Conservation (phyloP, 2,113 vertebrate species). For the Gnathonemus longibarbis region DNA sequence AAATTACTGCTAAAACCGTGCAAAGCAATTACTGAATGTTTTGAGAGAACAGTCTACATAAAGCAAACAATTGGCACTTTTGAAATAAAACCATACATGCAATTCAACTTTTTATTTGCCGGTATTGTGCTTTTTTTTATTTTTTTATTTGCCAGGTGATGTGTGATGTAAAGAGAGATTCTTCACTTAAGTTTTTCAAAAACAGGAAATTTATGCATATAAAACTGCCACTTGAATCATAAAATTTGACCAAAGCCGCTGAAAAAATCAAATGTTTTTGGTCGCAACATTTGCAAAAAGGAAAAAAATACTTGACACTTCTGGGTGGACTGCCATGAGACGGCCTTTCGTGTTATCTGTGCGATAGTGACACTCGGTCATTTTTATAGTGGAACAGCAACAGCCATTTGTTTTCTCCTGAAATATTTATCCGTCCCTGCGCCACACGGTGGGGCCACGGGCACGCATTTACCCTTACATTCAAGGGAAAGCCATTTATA, state of each 20-base stretch:
- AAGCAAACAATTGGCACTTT: background rate
- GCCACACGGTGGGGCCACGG: slow-evolving; percentile 17
- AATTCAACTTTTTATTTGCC: background rate
- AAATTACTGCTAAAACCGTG: background rate
- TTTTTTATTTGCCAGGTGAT: background rate
- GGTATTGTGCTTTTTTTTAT: too few relatives aligned
- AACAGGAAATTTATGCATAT: background rate
- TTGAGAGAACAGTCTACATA: background rate
- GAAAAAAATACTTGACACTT: background rate
- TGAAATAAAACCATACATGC: background rate
- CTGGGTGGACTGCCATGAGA: background rate
- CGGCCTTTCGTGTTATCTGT: background rate
- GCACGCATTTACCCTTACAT: background rate
- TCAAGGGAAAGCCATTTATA: background rate
- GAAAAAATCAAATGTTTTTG: background rate
- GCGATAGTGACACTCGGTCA: background rate
- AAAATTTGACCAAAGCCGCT: background rate
- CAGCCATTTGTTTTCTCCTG: background rate
- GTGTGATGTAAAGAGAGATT: background rate
- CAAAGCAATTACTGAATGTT: background rate
- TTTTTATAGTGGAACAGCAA: background rate
- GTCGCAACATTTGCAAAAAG: background rate
- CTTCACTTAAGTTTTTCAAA: too few relatives aligned
- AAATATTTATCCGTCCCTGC: background rate
- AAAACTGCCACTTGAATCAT: background rate